A percentile compares a stretch with the other conserved stretches of the same genome.
Evolutionary conservation across 2,888 invertebrate genomes (phyloP).

Genomic region (Brassicogethes aeneus): DNA sequence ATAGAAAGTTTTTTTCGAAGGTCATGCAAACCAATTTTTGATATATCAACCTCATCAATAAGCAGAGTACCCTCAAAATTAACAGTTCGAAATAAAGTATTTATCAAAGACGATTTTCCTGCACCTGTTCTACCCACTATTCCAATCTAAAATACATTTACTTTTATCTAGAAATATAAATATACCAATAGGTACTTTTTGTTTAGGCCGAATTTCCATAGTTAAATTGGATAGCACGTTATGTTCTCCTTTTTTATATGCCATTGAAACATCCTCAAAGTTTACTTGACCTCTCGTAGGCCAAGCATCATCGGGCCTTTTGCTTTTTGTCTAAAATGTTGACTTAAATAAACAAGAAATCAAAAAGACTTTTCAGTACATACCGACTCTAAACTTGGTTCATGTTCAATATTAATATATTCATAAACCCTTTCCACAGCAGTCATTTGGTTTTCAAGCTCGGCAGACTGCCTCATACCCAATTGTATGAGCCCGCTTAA

Average conservation of each 20-base stretch:
- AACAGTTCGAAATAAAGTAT: slow-evolving; percentile 49
- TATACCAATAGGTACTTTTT: slow-evolving; percentile 37
- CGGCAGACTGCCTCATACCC: slow-evolving; percentile 62
- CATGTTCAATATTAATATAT: slow-evolving; percentile 47
- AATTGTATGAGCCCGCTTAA: slow-evolving; percentile 48
- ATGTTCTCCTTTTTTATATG: slow-evolving; percentile 52
- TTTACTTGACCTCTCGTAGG: slow-evolving; percentile 51
- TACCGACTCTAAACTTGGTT: slow-evolving; percentile 35
- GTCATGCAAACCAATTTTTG: slow-evolving; percentile 44
- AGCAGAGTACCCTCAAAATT: slow-evolving; percentile 44
- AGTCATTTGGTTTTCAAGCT: slow-evolving; percentile 53
- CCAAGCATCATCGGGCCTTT: slow-evolving; percentile 51
- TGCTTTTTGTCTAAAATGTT: slow-evolving; percentile 28
- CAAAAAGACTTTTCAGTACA: slow-evolving; percentile 4
- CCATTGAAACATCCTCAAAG: slow-evolving; percentile 51
- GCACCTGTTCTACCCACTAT: slow-evolving; percentile 56
- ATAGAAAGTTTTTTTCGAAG: slow-evolving; percentile 51
- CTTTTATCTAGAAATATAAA: background rate
- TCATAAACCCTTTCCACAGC: slow-evolving; percentile 60
- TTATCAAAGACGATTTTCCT: slow-evolving; percentile 46
- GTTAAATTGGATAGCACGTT: slow-evolving; percentile 54
- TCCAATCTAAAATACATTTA: slow-evolving; percentile 27
- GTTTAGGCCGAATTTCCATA: slow-evolving; percentile 41
- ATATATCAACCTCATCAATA: slow-evolving; percentile 46
- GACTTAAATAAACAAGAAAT: background rate